Evolutionary conservation across 2,113 vertebrate genomes (phyloP).

Genomic region (Notarius quadriscutis): DNA sequence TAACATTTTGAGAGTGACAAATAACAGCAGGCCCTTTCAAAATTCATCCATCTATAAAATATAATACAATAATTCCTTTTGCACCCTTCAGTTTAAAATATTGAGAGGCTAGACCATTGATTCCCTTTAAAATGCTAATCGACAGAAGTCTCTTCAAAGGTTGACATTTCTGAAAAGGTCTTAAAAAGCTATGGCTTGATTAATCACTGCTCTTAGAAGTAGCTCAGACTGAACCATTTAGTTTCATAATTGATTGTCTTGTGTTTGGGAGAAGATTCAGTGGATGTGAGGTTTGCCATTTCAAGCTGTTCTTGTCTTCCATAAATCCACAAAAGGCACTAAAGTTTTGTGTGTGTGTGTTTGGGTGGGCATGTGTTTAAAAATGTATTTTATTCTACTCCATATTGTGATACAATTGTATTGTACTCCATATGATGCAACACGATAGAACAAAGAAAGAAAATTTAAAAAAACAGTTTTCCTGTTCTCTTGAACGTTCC

Average conservation of each 20-base stretch:
- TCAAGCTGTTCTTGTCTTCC: background rate
- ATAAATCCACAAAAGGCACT: background rate
- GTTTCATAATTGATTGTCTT: conserved; percentile 26
- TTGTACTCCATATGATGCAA: too few species aligned
- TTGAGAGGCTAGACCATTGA: conserved; percentile 18
- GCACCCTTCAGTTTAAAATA: conserved; percentile 5
- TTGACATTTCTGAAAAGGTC: conserved; percentile 9
- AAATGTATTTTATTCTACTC: too few species aligned
- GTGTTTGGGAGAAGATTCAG: background rate
- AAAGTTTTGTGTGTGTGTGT: too few species aligned
- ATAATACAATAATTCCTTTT: background rate
- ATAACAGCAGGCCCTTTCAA: conserved; percentile 10
- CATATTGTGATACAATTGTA: too few species aligned
- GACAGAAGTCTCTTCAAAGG: conserved; percentile 29
- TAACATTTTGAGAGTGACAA: background rate
- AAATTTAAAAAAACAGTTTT: too few species aligned
- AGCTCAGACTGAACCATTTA: conserved; percentile 16
- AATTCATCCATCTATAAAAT: conserved; percentile 23
- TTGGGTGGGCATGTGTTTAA: too few species aligned
- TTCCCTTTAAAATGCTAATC: conserved; percentile 27
- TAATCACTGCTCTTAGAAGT: conserved; percentile 19
- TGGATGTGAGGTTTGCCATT: background rate
- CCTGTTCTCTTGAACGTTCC: background rate
- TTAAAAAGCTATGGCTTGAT: conserved; percentile 29
- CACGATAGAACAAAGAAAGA: too few species aligned